Base-by-base conservation (phyloP, 2,113 vertebrate species). In the Pterocles burchelli region DNA sequence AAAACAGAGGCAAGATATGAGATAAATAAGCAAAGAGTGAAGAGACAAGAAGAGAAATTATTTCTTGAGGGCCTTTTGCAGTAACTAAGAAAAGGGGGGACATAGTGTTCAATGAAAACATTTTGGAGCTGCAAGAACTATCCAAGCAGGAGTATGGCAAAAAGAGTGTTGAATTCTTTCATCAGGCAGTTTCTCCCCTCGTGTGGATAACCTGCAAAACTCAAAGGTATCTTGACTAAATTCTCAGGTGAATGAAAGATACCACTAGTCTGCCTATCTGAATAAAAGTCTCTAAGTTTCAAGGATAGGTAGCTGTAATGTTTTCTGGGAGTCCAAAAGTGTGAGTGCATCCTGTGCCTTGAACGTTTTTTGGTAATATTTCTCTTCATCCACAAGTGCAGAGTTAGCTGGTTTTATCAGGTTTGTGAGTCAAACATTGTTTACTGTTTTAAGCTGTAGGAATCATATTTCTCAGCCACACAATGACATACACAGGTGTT, bases 401-500 rank as follows among this genome's bases (percentile, higher is more conserved):
- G 4, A 13, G 3, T 49, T 54, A 54, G n/a, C n/a, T 83, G 24
- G 1, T 71, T 92, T 76, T 48, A 9, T 13, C 29, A 45, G 10
- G 14, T 77, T 84, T 70, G 17, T 58, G 18, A 58, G n/a, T 48
- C 58, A 79, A 12, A 59, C 34, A 46, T 1, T 78, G 10, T 71
- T 70, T 84, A 38, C 28, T 3, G 3, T 68, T 76, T 2, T 31
- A n/a, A 55, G 17, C 16, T 80, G 9, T 29, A 52, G 9, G 26
- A 51, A 57, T 18, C 51, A 4, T 72, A 20, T 66, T 83, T 65
- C 58, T 82, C 33, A 84, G 46, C 11, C 26, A 24, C 8, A 34
- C 18, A n/a, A 38, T 0, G 1, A 14, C 28, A 11, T 9, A 33
- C 1, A 2, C 29, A 72, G 41, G 17, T 46, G 7, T 22, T 57